These are phyloP conservation scores for Pectinophora gossypiella DNA, from an alignment of 1,140 invertebrate species.

Conservation along the genomic window DNA sequence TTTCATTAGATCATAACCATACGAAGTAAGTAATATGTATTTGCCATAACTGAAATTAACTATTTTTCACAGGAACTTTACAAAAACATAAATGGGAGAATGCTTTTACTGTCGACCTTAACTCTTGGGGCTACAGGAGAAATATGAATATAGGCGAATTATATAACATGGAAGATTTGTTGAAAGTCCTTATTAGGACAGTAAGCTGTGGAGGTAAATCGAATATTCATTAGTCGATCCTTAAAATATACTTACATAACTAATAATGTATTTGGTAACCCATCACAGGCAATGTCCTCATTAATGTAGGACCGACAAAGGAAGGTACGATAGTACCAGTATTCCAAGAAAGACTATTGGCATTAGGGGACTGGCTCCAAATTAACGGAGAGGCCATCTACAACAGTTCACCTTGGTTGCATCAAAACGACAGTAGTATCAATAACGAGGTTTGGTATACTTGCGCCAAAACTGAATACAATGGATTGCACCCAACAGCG, in stretches of 20 bases:
- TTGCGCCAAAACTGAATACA: constrained; percentile 50
- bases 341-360: constrained; percentile 89
- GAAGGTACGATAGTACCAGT: constrained; percentile 92
- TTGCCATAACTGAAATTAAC: background rate
- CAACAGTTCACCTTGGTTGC: constrained; percentile 82
- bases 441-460: constrained; percentile 88
- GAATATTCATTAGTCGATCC: no score
- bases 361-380: constrained; percentile 85
- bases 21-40: background rate
- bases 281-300: constrained; percentile 90
- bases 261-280: no score
- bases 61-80: constrained; percentile 75
- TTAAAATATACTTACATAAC: constrained; percentile 2
- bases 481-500: constrained; percentile 29
- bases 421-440: constrained; percentile 91
- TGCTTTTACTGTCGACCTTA: constrained; percentile 91
- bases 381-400: constrained; percentile 95
- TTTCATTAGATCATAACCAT: background rate
- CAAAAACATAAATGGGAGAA: constrained; percentile 93
- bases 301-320: constrained; percentile 94
- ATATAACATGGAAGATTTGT: constrained; percentile 82
- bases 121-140: constrained; percentile 92
- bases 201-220: constrained; percentile 90
- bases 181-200: constrained; percentile 85
- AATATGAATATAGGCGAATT: constrained; percentile 84